Evolutionary conservation across 2,888 invertebrate genomes (phyloP), one percentile per base, ranked within the genome.

Genomic region (Drosophila emarginata): DNA sequence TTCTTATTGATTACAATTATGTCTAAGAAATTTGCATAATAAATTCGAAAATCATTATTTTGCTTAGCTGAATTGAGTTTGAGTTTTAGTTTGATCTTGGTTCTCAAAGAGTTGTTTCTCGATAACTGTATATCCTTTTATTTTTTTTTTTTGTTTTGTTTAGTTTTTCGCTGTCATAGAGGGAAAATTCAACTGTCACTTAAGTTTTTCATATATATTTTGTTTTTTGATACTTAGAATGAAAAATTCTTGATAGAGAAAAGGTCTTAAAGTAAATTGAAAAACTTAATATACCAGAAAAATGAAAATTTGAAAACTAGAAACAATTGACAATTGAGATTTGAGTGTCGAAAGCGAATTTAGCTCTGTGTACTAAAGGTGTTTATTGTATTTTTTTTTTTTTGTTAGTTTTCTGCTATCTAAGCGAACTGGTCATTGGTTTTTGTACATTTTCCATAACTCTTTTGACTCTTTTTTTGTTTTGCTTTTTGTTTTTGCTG

Each of bases 51-150:
- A 28, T n/a, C 9, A 37, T 9, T 39, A 45, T 52, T 45, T 45
- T 18, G 45, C 26, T 51, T 36, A 64, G 57, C 51, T 32, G 51
- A 61, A 58, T 15, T 45, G 4, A 18, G 18, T 45, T n/a, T n/a
- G 37, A 5, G n/a, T n/a, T n/a, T n/a, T n/a, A n/a, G n/a, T 45
- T 45, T 28, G n/a, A 26, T 84, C 88, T 85, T 85, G 84, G 88
- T 88, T 85, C 84, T 84, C 78, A 79, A 88, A 88, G 84, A 85
- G 69, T 84, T 84, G 53, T 71, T 57, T 51, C 45, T 23, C 21
- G 77, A 64, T 80, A 71, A 71, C 68, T 74, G 21, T n/a, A 45
- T 21, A 68, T 61, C 71, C 63, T 36, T 54, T 23, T 50, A 2
- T 50, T 18, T 50, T 7, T 2, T 0, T 18, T 11, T 21, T 18